These are phyloP conservation scores for Brachystomella parvula DNA, from an alignment of 1,140 invertebrate genomes.

Conservation along the genomic window DNA sequence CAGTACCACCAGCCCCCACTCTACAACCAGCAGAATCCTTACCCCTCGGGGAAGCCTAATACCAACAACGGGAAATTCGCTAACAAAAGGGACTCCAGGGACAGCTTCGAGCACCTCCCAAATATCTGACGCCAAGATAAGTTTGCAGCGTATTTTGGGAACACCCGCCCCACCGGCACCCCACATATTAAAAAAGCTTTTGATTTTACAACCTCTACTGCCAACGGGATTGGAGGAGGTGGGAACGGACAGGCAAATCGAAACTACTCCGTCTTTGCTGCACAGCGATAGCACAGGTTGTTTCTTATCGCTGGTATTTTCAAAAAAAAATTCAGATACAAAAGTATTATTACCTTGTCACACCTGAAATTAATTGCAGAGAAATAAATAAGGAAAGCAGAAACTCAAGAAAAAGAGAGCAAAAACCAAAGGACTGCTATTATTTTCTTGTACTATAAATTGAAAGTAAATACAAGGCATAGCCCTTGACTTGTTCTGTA, in stretches of 20 bases:
- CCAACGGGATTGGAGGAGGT: not conserved
- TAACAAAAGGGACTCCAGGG: slow-evolving; percentile 20
- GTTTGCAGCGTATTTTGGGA: not conserved
- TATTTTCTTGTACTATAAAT: too few relatives aligned
- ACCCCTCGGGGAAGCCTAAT: slow-evolving; percentile 45
- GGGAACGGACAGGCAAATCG: not conserved
- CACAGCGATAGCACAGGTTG: too few relatives aligned
- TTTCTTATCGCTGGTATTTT: too few relatives aligned
- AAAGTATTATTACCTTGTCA: too few relatives aligned
- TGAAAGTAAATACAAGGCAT: too few relatives aligned
- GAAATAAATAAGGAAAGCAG: too few relatives aligned
- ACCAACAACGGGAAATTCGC: slow-evolving; percentile 43
- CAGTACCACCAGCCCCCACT: slow-evolving; percentile 23
- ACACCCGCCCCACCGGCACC: not conserved
- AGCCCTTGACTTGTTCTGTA: too few relatives aligned
- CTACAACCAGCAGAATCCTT: slow-evolving; percentile 44
- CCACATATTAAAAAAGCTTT: not conserved
- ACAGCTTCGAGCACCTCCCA: slow-evolving; percentile 55
- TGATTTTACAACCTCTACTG: slow-evolving; percentile 2
- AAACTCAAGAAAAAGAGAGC: too few relatives aligned
- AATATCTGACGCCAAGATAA: slow-evolving; percentile 51
- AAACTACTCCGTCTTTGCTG: not conserved
- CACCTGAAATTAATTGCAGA: too few relatives aligned
- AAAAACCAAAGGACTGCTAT: too few relatives aligned
- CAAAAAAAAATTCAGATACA: too few relatives aligned